Evolutionary conservation across 2,113 vertebrate species (phyloP).

Genomic region (Cisticola juncidis): DNA sequence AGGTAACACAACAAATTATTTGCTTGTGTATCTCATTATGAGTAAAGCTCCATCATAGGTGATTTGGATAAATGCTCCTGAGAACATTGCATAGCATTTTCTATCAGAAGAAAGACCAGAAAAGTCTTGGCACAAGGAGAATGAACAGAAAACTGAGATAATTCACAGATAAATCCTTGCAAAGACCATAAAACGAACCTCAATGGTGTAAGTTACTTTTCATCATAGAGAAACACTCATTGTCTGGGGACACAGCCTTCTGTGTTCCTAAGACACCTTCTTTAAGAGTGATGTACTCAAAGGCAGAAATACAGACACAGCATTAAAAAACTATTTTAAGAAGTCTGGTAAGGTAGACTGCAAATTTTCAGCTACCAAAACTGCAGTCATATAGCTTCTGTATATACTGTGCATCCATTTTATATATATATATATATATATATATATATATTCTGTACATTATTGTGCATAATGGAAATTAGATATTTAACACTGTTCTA

Average conservation of each 20-base stretch:
- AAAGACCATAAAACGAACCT: background rate
- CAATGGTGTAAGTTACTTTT: background rate
- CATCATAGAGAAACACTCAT: accelerated
- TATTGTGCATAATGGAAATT: background rate
- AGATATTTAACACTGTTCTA: background rate
- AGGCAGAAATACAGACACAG: background rate
- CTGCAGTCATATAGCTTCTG: background rate
- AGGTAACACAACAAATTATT: background rate
- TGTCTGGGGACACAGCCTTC: background rate
- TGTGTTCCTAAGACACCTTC: background rate
- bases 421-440: no score
- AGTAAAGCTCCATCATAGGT: background rate
- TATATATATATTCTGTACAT: no score
- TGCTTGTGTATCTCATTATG: background rate
- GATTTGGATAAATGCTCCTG: background rate
- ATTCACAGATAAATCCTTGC: background rate
- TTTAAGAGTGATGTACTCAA: background rate
- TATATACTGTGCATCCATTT: background rate
- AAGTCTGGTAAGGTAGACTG: background rate
- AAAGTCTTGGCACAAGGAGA: background rate
- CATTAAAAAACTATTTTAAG: background rate
- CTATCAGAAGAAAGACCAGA: background rate
- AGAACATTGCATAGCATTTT: background rate
- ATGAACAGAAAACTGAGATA: background rate
- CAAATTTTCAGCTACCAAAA: background rate